Conservation (phyloP, 2,797 vertebrate genomes). For the Microctenopoma lineatum region DNA sequence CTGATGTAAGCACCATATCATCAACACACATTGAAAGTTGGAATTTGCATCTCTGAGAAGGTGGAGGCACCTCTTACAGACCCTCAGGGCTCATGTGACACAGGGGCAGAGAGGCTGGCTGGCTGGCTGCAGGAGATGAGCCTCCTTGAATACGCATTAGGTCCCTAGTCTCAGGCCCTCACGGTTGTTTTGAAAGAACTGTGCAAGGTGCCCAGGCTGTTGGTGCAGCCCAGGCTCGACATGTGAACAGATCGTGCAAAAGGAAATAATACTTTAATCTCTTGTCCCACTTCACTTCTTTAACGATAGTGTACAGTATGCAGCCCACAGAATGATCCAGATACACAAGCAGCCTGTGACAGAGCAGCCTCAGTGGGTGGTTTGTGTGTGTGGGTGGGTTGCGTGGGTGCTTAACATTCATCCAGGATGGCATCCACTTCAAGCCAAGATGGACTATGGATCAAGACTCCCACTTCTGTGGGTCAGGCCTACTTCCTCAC, state of each 20-base stretch:
- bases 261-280: constrained; percentile 21
- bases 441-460: constrained; percentile 62
- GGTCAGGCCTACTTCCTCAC: constrained; percentile 43
- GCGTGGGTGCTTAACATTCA: constrained; percentile 68
- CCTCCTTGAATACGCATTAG: constrained; percentile 16
- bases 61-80: constrained; percentile 38
- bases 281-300: constrained; percentile 21
- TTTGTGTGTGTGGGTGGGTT: constrained; percentile 70
- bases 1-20: constrained; percentile 25
- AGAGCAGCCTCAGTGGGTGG: constrained; percentile 65
- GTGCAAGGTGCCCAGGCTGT: constrained; percentile 2
- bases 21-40: constrained; percentile 11
- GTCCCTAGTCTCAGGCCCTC: constrained; percentile 17
- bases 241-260: constrained; percentile 7
- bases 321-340: constrained; percentile 36
- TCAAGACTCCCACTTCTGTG: constrained; percentile 55
- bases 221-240: background rate
- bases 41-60: constrained; percentile 66
- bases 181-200: constrained; percentile 38
- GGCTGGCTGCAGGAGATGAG: constrained; percentile 22
- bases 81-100: constrained; percentile 24
- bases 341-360: constrained; percentile 48
- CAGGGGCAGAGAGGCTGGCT: constrained; percentile 11
- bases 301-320: constrained; percentile 8
- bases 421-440: constrained; percentile 66